Conservation (phyloP, 2,888 invertebrate genomes). For the Pandemis cinnamomeana region DNA sequence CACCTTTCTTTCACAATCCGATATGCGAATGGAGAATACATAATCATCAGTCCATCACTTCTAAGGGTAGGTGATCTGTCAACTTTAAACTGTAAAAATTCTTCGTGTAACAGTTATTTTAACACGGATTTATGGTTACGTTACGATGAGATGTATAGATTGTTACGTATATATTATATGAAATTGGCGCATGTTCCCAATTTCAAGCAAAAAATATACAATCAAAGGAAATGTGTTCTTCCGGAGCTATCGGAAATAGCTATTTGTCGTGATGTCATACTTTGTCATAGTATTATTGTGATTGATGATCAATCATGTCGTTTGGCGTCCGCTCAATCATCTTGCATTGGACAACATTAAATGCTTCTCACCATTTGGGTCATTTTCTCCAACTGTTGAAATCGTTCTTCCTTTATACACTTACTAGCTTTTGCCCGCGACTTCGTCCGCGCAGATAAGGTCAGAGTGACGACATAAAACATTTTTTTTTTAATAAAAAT, state of each 20-base stretch:
- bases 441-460: too few species aligned
- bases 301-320: conserved; percentile 1
- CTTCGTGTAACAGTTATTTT: not conserved
- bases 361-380: not conserved
- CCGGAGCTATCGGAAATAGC: conserved; percentile 26
- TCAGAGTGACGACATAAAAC: too few species aligned
- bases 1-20: too few species aligned
- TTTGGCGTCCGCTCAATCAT: conserved; percentile 1
- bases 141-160: not conserved
- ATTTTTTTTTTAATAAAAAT: too few species aligned
- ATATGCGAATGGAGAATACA: too few species aligned
- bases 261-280: conserved; percentile 17
- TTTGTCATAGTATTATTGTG: not conserved
- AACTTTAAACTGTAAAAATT: too few species aligned
- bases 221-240: conserved; percentile 12
- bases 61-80: too few species aligned
- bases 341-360: not conserved
- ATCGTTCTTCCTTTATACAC: not conserved
- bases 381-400: not conserved
- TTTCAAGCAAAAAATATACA: not conserved
- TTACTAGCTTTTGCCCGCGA: too few species aligned
- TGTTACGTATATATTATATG: not conserved
- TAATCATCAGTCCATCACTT: too few species aligned
- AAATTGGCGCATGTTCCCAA: not conserved
- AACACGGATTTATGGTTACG: not conserved